These are phyloP conservation scores for Rhopilema esculentum DNA, from an alignment of 30 jellyfish, hydroid and myxozoan species.

Conservation along the genomic window DNA sequence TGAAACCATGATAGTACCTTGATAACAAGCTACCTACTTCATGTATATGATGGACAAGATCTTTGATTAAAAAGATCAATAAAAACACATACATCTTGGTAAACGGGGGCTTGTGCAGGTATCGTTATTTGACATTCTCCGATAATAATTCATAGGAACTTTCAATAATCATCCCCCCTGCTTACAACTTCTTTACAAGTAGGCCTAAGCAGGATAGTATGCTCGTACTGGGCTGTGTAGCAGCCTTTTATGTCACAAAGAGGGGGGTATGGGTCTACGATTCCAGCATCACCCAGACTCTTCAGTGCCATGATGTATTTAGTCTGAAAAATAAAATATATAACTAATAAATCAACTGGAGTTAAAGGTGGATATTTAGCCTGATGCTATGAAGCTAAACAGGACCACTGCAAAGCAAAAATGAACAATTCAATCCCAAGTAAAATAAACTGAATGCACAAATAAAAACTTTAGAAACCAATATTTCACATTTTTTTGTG, in stretches of 20 bases:
- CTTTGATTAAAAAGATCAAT: background rate
- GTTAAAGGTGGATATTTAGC: too few species aligned
- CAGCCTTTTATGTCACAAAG: conserved; percentile 98
- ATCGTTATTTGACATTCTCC: too few species aligned
- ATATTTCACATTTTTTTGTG: too few species aligned
- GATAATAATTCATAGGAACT: too few species aligned
- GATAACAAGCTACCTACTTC: background rate
- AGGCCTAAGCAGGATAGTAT: conserved; percentile 92
- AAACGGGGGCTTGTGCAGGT: background rate
- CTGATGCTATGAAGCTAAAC: too few species aligned
- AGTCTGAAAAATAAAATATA: conserved; percentile 67
- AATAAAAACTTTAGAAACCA: background rate
- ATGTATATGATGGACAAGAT: background rate
- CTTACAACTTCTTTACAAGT: conserved; percentile 98
- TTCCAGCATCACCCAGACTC: conserved; percentile 95
- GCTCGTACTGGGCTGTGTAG: conserved; percentile 98
- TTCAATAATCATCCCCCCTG: conserved; percentile 92
- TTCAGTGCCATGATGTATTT: conserved; percentile 92
- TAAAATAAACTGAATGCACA: background rate
- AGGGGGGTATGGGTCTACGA: conserved; percentile 99
- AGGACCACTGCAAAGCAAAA: conserved; percentile 5
- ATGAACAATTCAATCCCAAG: background rate
- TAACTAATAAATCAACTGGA: background rate
- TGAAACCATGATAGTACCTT: background rate
- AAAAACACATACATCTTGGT: background rate